These are phyloP conservation scores for Microchrysa polita DNA, from an alignment of 2,888 invertebrate genomes.

Conservation along the genomic window DNA sequence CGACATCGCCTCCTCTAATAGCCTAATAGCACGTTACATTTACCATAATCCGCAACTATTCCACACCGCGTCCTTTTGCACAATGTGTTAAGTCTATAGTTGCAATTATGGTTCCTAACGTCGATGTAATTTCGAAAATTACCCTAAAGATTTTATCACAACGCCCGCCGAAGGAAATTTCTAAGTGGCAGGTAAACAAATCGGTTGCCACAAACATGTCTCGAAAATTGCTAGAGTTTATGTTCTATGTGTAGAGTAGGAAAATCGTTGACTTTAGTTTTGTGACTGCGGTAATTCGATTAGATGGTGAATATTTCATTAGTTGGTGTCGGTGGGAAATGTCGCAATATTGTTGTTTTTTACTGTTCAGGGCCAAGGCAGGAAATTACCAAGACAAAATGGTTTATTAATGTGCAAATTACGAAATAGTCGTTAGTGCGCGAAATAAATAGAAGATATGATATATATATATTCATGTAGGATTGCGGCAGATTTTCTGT, in stretches of 20 bases:
- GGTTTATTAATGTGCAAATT: slow-evolving; percentile 33
- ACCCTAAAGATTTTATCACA: slow-evolving; percentile 34
- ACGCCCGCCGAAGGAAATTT: slow-evolving; percentile 3
- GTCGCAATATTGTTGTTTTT: neutral
- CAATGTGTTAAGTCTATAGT: neutral
- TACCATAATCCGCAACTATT: too few relatives aligned
- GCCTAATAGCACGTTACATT: too few relatives aligned
- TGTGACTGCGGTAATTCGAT: slow-evolving; percentile 29
- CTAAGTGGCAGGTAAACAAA: slow-evolving; percentile 41
- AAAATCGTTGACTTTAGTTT: neutral
- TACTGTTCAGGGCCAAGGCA: neutral
- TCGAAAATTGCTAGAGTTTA: slow-evolving; percentile 8
- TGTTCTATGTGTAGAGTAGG: neutral
- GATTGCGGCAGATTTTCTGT: too few relatives aligned
- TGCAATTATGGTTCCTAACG: slow-evolving; percentile 6
- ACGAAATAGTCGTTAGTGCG: too few relatives aligned
- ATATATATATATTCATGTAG: too few relatives aligned
- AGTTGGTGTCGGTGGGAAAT: neutral
- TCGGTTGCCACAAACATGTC: slow-evolving; percentile 16
- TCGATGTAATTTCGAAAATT: slow-evolving; percentile 22
- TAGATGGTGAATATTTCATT: slow-evolving; percentile 41
- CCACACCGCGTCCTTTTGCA: too few relatives aligned
- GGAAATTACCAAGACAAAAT: neutral
- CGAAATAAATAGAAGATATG: too few relatives aligned
- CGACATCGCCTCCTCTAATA: too few relatives aligned